phyloP scores from a whole-genome alignment of 2,797 vertebrate genomes.

The Dicrostonyx torquatus region DNA sequence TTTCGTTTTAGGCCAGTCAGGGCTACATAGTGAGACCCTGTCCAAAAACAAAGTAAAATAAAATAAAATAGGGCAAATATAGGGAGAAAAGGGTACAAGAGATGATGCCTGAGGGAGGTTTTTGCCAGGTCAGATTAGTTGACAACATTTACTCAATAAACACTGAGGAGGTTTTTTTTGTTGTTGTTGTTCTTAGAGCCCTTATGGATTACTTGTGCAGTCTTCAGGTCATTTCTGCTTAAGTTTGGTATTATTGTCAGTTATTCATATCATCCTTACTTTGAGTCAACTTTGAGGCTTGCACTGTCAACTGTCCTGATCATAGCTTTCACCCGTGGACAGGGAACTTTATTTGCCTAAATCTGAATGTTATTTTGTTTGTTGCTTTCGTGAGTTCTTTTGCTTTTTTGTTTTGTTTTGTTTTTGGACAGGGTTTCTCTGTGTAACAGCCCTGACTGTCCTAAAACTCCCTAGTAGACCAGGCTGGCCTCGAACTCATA shows the following conservation, averaged over 20 bases:
- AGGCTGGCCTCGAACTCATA: background rate
- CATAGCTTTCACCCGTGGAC: background rate
- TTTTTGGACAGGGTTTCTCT: background rate
- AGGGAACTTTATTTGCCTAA: constrained; percentile 2
- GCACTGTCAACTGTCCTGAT: background rate
- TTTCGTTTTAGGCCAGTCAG: background rate
- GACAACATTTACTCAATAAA: constrained; percentile 55
- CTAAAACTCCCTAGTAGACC: background rate
- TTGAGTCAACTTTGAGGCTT: background rate
- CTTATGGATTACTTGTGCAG: constrained; percentile 29
- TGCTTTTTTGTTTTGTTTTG: background rate
- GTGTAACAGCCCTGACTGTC: background rate
- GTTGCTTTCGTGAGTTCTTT: background rate
- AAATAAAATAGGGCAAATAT: background rate
- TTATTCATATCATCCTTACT: background rate
- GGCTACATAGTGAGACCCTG: background rate
- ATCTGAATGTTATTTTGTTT: background rate
- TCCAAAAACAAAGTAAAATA: background rate
- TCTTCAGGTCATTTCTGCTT: constrained; percentile 46
- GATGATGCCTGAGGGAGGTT: background rate
- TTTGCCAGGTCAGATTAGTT: constrained; percentile 30
- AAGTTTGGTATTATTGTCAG: constrained; percentile 7
- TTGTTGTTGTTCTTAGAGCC: background rate
- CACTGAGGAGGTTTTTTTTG: background rate
- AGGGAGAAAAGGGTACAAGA: background rate